phyloP scores from a whole-genome alignment of 2,113 vertebrate species.

The Lycaon pictus region DNA sequence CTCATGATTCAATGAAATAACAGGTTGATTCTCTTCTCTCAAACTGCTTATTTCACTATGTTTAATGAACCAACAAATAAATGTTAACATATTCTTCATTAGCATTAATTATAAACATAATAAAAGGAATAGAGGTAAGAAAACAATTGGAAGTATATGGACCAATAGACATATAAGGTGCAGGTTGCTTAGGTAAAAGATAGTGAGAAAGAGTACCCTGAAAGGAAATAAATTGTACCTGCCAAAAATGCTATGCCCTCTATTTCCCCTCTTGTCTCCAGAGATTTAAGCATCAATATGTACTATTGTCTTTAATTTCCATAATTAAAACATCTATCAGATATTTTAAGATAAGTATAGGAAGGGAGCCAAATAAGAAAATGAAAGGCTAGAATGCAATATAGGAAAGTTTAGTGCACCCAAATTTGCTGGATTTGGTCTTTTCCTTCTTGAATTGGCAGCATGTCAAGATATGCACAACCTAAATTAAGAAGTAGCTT shows the following conservation, averaged over 20 bases:
- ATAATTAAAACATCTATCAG: neutral
- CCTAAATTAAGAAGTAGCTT: neutral
- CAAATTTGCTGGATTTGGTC: constrained; percentile 35
- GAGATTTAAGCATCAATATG: neutral
- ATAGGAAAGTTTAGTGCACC: neutral
- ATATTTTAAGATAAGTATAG: neutral
- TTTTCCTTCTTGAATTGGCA: neutral
- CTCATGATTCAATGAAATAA: neutral
- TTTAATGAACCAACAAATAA: neutral
- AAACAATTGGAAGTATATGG: neutral
- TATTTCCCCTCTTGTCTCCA: neutral
- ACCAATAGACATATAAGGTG: neutral
- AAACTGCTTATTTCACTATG: constrained; percentile 37
- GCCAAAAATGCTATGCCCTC: neutral
- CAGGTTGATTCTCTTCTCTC: neutral
- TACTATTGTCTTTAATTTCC: neutral
- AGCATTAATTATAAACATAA: neutral
- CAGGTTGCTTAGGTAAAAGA: neutral
- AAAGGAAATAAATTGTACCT: neutral
- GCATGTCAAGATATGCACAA: neutral
- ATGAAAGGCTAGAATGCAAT: neutral
- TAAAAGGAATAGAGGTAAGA: neutral
- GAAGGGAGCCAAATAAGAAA: neutral
- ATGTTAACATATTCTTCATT: neutral
- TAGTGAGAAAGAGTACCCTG: neutral